Conservation (phyloP, 2,888 invertebrate species). For the Pandemis cinnamomeana region DNA sequence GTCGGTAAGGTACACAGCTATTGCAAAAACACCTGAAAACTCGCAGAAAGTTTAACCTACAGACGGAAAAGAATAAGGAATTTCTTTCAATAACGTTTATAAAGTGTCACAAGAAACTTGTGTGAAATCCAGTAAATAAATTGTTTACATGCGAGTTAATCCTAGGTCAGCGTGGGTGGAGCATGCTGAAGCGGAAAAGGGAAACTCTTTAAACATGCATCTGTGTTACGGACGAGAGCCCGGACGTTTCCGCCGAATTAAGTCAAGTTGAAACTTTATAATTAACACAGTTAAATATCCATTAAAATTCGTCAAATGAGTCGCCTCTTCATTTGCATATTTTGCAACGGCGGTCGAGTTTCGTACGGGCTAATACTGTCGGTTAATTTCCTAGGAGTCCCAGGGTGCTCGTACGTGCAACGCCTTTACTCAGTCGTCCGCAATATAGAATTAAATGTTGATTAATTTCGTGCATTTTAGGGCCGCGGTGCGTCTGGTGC, state of each 20-base stretch:
- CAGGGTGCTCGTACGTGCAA: slow-evolving; percentile 65
- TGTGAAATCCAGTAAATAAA: not conserved
- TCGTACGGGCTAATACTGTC: slow-evolving; percentile 63
- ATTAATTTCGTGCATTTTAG: slow-evolving; percentile 77
- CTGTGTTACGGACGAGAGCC: slow-evolving; percentile 48
- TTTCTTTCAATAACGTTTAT: not conserved
- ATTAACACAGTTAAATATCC: slow-evolving; percentile 79
- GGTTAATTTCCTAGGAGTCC: slow-evolving; percentile 77
- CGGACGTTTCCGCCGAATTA: slow-evolving; percentile 56
- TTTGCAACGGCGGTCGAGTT: slow-evolving; percentile 70
- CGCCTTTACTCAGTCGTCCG: slow-evolving; percentile 59
- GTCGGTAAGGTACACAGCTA: not conserved
- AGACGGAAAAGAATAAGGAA: not conserved
- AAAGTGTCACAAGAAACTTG: not conserved
- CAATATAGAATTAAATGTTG: slow-evolving; percentile 80
- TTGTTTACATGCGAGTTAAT: not conserved
- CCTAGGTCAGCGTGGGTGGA: slow-evolving; percentile 3
- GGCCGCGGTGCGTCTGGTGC: slow-evolving; percentile 54
- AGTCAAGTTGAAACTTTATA: slow-evolving; percentile 72
- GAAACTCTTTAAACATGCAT: slow-evolving; percentile 62
- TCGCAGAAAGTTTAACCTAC: not conserved
- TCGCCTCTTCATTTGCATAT: slow-evolving; percentile 79
- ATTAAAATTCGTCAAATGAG: slow-evolving; percentile 81
- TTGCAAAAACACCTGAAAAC: not conserved
- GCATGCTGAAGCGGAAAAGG: slow-evolving; percentile 9